These are phyloP conservation scores for Torymus texanus DNA, from an alignment of 2,888 invertebrate species.

Conservation along the genomic window DNA sequence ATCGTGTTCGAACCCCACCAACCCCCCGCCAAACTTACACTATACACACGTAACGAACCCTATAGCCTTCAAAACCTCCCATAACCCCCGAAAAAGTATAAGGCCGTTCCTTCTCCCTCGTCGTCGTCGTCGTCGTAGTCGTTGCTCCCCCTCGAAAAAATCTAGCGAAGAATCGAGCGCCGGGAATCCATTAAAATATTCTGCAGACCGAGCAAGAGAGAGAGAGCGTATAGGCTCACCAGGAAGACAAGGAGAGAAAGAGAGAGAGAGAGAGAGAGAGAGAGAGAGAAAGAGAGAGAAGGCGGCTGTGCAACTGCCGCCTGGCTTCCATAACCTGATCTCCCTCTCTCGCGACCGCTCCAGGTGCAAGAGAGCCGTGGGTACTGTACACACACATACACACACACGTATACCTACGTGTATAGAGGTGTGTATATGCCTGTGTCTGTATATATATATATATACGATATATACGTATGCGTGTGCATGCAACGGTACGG, in stretches of 20 bases:
- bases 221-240: conserved; percentile 23
- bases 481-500: conserved; percentile 7
- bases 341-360: conserved; percentile 41
- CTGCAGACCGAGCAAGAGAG: conserved; percentile 34
- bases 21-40: too few species aligned
- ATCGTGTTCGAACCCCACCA: too few species aligned
- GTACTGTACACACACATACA: background rate
- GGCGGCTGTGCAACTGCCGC: conserved; percentile 60
- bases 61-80: too few species aligned
- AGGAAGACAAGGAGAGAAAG: conserved; percentile 40
- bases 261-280: conserved; percentile 48
- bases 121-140: too few species aligned
- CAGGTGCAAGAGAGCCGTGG: conserved; percentile 45
- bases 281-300: conserved; percentile 46
- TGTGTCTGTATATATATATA: background rate
- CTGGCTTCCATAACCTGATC: conserved; percentile 58
- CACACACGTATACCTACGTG: too few species aligned
- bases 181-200: conserved; percentile 52
- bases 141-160: background rate
- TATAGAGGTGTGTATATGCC: background rate
- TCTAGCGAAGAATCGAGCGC: conserved; percentile 6
- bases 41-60: too few species aligned
- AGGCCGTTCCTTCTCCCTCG: too few species aligned
- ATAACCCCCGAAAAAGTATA: too few species aligned
- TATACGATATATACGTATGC: background rate